Conservation (phyloP, 2,888 invertebrate genomes). For the Pachycephus smyrnensis region DNA sequence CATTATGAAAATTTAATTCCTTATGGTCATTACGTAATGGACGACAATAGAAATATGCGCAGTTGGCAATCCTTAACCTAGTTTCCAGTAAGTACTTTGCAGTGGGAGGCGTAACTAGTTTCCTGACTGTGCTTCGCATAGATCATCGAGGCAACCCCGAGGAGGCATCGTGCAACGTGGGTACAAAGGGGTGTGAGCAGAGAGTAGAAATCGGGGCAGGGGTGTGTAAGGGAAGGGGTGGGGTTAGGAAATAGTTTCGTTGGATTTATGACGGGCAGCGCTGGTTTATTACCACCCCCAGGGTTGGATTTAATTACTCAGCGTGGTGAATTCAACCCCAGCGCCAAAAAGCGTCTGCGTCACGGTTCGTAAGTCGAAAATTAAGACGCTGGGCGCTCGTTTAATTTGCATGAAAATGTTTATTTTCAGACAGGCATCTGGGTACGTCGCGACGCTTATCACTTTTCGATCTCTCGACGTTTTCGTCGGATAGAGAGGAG, state of each 20-base stretch:
- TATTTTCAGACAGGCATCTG: not conserved
- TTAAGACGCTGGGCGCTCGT: conserved; percentile 9
- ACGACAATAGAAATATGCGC: not conserved
- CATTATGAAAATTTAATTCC: not conserved
- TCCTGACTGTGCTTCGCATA: conserved; percentile 2
- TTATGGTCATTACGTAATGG: not conserved
- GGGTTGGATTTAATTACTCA: conserved; percentile 40
- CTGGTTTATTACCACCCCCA: conserved; percentile 33
- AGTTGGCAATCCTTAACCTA: not conserved
- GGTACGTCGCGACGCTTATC: not conserved
- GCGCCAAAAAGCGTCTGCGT: conserved; percentile 9
- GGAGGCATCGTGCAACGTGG: not conserved
- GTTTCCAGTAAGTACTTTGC: conserved; percentile 1
- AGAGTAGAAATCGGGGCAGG: not conserved
- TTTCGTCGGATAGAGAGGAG: not conserved
- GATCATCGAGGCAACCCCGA: not conserved
- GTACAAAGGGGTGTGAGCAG: not conserved
- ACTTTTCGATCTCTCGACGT: not conserved
- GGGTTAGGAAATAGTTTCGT: conserved; percentile 32
- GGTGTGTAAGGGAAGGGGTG: not conserved
- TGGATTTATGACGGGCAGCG: conserved; percentile 32
- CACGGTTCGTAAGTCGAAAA: conserved; percentile 6
- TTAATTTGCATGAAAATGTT: conserved; percentile 8
- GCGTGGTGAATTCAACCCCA: conserved; percentile 13
- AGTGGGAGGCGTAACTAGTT: not conserved